A percentile compares a stretch with the other conserved stretches of the same genome.
Evolutionary conservation across 64 coral and sea anemone species (phyloP).

Genomic region (Pocillopora verrucosa): DNA sequence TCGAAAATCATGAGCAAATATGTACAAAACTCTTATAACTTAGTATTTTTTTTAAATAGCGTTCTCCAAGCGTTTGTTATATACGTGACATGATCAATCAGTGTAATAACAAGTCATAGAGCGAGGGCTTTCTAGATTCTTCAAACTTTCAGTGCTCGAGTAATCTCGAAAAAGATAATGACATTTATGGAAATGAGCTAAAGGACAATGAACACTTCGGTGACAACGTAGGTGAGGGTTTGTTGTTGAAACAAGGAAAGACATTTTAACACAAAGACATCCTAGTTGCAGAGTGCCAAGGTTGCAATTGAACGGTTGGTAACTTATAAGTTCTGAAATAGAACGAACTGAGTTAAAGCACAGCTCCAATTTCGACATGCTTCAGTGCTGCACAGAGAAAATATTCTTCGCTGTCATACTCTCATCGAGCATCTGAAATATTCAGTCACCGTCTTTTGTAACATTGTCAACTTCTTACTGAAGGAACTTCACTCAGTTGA

Average conservation of each 20-base stretch:
- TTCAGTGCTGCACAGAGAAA: background rate
- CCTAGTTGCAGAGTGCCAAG: background rate
- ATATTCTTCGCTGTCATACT: background rate
- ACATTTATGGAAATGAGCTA: background rate
- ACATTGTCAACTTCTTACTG: background rate
- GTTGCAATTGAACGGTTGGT: background rate
- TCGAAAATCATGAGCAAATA: background rate
- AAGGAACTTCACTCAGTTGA: background rate
- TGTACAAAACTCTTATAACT: background rate
- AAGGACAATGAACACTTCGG: background rate
- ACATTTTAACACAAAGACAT: background rate
- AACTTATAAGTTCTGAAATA: background rate
- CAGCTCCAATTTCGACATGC: background rate
- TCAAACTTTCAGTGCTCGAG: constrained; percentile 13
- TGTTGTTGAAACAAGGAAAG: background rate
- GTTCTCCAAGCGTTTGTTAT: background rate
- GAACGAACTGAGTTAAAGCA: background rate
- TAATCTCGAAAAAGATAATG: background rate
- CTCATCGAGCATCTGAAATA: background rate
- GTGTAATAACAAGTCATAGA: background rate
- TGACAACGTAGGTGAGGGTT: background rate
- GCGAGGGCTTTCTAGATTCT: background rate
- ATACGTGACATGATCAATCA: background rate
- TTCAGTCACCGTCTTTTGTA: background rate
- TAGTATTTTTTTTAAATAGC: background rate